Base-by-base conservation (phyloP, 2,797 vertebrate genomes). In the Falco berigora region DNA sequence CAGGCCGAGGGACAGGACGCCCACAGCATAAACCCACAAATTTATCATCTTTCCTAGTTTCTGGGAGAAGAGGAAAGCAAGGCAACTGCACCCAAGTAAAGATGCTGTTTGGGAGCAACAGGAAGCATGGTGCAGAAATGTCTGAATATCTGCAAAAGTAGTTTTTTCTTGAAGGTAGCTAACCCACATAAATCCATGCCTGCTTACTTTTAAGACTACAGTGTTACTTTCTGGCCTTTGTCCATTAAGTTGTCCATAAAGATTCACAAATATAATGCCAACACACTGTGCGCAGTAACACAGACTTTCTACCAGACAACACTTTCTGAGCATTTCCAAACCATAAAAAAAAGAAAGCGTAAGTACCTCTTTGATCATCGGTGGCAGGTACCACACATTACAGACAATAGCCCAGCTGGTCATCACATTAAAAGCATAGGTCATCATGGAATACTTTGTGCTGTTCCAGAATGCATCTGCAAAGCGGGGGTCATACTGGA, bases 381-480 rank as follows among this genome's bases (percentile, higher is more conserved):
- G 98, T 2, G 99, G 99, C 72, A 99, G 97, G 97, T 99, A 99
- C 99, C 99, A 99, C 88, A 99, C 99, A 0, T 99, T 98, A 95
- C 99, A 99, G 50, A 99, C 99, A 5, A 99, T 97, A 86, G 99
- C 99, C 99, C 99, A 99, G 98, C 99, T 99, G 80, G 98, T 99
- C 98, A 99, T 98, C 92, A 98, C 98, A 44, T 99, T 97, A 62
- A 99, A 98, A 79, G 98, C 88, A 90, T 99, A 99, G 93, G 98
- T 99, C 79, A 99, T 98, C 86, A 99, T 97, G 92, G 98, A 99
- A 94, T 98, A 97, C 85, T 99, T 99, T 32, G 98, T 97, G 93
- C 99, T 99, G 97, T 99, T 99, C 99, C 99, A 99, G 98, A 99
- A 99, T 0, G 98, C 99, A 55, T 99, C 99, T 11, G 98, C 99